Conservation (phyloP, 2,113 vertebrate species). For the Otus sunia region DNA sequence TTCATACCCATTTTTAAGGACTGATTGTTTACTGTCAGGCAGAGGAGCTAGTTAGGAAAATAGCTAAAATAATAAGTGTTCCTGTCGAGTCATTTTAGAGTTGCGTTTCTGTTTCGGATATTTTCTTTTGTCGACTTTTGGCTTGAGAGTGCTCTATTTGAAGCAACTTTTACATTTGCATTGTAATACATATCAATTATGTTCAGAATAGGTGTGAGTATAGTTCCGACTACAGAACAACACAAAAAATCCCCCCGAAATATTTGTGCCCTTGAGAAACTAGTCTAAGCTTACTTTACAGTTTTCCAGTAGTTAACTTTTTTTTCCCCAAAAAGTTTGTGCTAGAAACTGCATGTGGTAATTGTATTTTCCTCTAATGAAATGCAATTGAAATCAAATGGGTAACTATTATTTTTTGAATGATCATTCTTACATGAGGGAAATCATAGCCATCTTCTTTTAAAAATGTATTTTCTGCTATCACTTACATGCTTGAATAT, state of each 20-base stretch:
- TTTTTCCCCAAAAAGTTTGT: not conserved
- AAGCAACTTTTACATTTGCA: not conserved
- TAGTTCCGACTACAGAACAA: constrained; percentile 16
- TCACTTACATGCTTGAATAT: not conserved
- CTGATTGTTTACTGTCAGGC: constrained; percentile 63
- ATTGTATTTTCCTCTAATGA: not conserved
- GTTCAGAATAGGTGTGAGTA: constrained; percentile 32
- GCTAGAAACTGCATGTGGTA: not conserved
- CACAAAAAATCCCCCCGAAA: not conserved
- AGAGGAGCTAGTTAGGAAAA: constrained; percentile 45
- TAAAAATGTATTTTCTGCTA: not conserved
- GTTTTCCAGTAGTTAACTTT: not conserved
- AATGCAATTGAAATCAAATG: not conserved
- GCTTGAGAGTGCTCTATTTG: not conserved
- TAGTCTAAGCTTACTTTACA: not conserved
- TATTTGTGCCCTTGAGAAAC: not conserved
- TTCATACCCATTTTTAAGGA: constrained; percentile 56
- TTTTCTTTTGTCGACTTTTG: not conserved
- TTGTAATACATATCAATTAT: constrained; percentile 41
- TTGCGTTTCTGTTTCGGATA: constrained; percentile 20
- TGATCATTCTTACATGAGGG: not conserved
- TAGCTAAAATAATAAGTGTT: not conserved
- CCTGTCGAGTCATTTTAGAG: not conserved
- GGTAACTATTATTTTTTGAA: not conserved
- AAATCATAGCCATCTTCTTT: not conserved